Percentiles rank a stretch among this genome's conserved stretches.
phyloP scores from a whole-genome alignment of 2,797 vertebrate species.

The Perodicticus potto region DNA sequence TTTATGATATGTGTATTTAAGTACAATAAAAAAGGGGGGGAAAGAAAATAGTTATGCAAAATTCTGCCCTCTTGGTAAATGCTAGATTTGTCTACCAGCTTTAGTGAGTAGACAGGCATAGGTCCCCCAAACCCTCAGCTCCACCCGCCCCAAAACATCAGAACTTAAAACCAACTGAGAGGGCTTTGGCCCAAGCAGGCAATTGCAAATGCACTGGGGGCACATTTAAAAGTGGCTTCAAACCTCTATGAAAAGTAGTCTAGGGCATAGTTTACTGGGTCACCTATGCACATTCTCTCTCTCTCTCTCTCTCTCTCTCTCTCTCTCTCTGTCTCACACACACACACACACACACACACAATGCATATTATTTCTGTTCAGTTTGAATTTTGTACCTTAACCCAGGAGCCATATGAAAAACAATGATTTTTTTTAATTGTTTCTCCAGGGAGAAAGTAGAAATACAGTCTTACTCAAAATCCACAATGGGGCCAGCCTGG shows the following conservation, averaged over 20 bases:
- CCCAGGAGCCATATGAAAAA: not conserved
- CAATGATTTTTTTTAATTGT: not conserved
- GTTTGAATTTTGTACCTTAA: not conserved
- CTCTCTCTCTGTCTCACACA: not conserved
- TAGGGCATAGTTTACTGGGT: too few species aligned
- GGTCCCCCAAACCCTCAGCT: rapidly evolving
- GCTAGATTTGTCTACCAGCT: not conserved
- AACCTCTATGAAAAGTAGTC: not conserved
- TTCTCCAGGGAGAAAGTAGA: not conserved
- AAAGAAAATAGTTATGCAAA: not conserved
- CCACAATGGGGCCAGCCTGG: not conserved
- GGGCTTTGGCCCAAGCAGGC: too few species aligned
- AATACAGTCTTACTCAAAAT: not conserved
- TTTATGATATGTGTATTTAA: not conserved
- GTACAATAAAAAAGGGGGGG: not conserved
- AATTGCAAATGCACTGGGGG: not conserved
- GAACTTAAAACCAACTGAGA: not conserved
- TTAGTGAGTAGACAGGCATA: not conserved
- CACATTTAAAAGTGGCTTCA: not conserved
- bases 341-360: not conserved
- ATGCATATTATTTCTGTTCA: not conserved
- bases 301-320: too few species aligned
- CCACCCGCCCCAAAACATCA: not conserved
- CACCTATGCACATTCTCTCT: not conserved
- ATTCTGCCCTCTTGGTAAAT: not conserved